phyloP scores from a whole-genome alignment of 2,113 vertebrate species.

The Agapornis roseicollis region DNA sequence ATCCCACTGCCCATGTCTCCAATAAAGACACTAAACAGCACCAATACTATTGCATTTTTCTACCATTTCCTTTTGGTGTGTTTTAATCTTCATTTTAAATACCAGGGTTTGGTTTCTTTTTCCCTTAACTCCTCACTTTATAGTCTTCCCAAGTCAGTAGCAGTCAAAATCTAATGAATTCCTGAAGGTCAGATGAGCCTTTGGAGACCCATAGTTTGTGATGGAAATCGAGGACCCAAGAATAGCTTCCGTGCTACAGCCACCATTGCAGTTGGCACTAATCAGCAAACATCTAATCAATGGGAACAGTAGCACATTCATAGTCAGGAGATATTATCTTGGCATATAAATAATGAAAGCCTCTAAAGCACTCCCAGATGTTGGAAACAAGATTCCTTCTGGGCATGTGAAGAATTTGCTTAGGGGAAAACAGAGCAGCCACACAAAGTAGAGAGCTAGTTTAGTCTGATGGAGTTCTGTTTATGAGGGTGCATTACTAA shows the following conservation, averaged over 20 bases:
- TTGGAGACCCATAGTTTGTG: constrained; percentile 10
- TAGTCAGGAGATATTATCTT: constrained; percentile 65
- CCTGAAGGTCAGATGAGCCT: neutral
- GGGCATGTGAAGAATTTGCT: constrained; percentile 67
- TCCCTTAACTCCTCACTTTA: neutral
- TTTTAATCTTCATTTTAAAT: neutral
- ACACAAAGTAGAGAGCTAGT: constrained; percentile 15
- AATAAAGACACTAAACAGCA: neutral
- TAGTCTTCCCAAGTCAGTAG: neutral
- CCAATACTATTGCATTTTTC: neutral
- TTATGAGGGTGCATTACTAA: neutral
- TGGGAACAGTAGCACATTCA: constrained; percentile 72
- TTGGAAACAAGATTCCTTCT: constrained; percentile 67
- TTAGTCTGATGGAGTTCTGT: neutral
- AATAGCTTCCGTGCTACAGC: neutral
- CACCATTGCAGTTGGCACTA: constrained; percentile 42
- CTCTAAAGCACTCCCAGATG: constrained; percentile 71
- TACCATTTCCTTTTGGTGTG: neutral
- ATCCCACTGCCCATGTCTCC: neutral
- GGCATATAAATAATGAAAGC: constrained; percentile 64
- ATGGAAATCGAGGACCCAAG: neutral
- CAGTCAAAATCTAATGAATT: constrained; percentile 18
- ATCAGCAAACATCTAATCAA: constrained; percentile 62
- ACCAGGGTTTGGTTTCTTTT: neutral
- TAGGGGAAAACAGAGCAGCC: constrained; percentile 42